Base-by-base conservation (phyloP, 2,797 vertebrate species). In the Notolabrus celidotus region DNA sequence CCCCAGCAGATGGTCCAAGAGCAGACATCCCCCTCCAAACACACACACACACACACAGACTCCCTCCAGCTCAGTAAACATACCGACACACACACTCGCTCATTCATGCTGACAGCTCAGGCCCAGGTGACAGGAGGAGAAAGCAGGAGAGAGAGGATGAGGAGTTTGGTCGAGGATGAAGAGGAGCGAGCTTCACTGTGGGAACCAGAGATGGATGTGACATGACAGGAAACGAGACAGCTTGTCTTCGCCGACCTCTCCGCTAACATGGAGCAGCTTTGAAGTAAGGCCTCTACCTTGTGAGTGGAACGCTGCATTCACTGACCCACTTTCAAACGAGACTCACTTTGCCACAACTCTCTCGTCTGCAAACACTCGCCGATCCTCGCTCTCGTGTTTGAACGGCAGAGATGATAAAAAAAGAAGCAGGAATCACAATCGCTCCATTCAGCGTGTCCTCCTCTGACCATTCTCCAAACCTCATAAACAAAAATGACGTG, bases 1-100 rank as follows among this genome's bases (percentile, higher is more conserved):
- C 89, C 87, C 82, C 81, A 88, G 88, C 92, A 93, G 92, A 92
- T 93, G 91, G 90, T 82, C 70, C 66, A 66, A 3, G 15, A 73
- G 72, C 58, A 53, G 47, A 19, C 62, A 52, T 70, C 69, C 59
- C 53, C 20, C 55, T 22, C 59, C 29, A 11, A 46, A 61, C 34
- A 38, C 41, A 47, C 47, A 82, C 62, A 47, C 46, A 67, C 34
- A 38, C 41, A 47, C 47, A 82, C 62, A 47, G 46, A 67, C 51
- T 43, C 51, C 42, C 52, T 53, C 54, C 31, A 31, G 63, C 53
- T 69, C 51, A 39, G 67, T 54, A 70, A 78, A 75, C 67, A 86
- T 42, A 79, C 66, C 45, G 1, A 59, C 61, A 60, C 65, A 61
- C 55, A 57, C 36, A 62, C 11, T 43, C 31, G 66, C 42, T 68